These are phyloP conservation scores for Alouatta palliata DNA, from an alignment of 2,113 vertebrate genomes.

Conservation along the genomic window DNA sequence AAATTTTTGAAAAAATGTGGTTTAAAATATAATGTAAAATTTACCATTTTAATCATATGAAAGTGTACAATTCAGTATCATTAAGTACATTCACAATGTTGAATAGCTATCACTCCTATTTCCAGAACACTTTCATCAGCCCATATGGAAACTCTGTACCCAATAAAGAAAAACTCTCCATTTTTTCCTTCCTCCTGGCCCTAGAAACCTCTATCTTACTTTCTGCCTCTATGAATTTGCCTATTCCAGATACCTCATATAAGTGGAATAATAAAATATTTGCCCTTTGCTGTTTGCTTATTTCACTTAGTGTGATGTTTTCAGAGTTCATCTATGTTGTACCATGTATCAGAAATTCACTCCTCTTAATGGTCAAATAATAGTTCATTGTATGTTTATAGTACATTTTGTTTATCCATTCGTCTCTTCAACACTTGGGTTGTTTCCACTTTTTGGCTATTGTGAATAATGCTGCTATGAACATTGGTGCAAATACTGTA, in stretches of 20 bases:
- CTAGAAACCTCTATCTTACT: neutral
- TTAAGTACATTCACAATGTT: neutral
- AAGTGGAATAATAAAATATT: neutral
- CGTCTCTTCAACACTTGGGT: neutral
- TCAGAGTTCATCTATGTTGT: neutral
- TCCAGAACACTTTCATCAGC: neutral
- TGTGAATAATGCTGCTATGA: neutral
- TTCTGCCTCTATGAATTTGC: neutral
- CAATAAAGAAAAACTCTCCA: neutral
- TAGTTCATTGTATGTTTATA: neutral
- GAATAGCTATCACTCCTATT: neutral
- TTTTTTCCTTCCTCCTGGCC: too few species aligned
- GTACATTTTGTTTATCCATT: neutral
- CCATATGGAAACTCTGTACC: neutral
- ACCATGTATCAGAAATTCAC: neutral
- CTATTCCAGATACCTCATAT: neutral
- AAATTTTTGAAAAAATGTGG: neutral
- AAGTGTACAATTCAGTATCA: neutral
- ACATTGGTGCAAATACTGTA: neutral
- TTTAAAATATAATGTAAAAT: neutral
- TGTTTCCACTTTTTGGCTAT: neutral
- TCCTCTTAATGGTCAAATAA: neutral
- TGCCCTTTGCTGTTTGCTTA: neutral
- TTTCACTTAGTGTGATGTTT: conserved; percentile 30
- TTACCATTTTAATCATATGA: neutral